Conservation (phyloP, 2,888 invertebrate genomes). For the Agriopis leucophaearia region DNA sequence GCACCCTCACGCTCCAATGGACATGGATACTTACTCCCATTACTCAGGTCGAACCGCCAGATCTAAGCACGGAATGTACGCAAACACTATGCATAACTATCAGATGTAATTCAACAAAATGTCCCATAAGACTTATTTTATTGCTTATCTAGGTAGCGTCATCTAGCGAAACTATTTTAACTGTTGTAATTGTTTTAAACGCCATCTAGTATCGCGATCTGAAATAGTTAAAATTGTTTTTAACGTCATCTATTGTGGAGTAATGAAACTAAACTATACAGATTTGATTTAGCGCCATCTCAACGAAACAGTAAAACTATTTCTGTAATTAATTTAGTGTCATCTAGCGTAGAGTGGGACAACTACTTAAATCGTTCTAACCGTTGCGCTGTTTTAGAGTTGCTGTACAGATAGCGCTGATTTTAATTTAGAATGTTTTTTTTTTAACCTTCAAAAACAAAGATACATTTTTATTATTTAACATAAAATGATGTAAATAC, state of each 20-base stretch:
- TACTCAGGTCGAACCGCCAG: conserved; percentile 91
- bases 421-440: conserved; percentile 1
- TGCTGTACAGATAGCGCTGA: conserved; percentile 34
- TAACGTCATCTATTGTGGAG: not conserved
- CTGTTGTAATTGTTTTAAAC: not conserved
- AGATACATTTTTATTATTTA: conserved; percentile 8
- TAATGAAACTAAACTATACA: not conserved
- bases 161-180: conserved; percentile 2
- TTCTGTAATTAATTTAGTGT: not conserved
- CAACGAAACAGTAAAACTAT: too few species aligned
- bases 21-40: conserved; percentile 92
- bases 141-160: not conserved
- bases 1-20: conserved; percentile 88
- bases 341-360: not conserved
- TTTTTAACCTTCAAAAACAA: conserved; percentile 1
- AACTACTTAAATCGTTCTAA: not conserved
- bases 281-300: too few species aligned
- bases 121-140: not conserved
- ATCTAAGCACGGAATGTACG: conserved; percentile 88
- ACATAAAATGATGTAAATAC: conserved; percentile 25
- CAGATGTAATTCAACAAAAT: conserved; percentile 79
- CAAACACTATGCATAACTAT: conserved; percentile 90
- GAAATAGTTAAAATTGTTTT: too few species aligned
- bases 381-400: not conserved
- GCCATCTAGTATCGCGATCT: too few species aligned